These are phyloP conservation scores for Taenioides sp. DNA, from an alignment of 2,797 vertebrate species.

Conservation along the genomic window DNA sequence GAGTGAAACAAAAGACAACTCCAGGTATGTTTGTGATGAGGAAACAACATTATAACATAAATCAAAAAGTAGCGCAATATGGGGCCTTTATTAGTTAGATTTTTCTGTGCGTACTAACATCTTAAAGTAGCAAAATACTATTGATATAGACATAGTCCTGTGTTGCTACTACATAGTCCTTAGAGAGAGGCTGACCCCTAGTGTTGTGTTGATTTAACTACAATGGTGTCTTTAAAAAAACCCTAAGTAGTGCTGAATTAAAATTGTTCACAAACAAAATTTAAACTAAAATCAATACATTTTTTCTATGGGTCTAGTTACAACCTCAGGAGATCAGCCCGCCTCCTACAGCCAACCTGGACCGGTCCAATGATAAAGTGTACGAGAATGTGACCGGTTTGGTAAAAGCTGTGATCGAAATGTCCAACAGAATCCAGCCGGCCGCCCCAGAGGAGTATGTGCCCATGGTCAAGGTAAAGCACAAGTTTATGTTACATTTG, in stretches of 20 bases:
- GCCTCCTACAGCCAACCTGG: slow-evolving; percentile 95
- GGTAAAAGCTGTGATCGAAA: slow-evolving; percentile 97
- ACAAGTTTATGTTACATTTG: background rate
- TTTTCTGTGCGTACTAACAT: background rate
- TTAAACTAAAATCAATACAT: background rate
- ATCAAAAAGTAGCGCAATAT: too few relatives aligned
- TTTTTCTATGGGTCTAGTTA: slow-evolving; percentile 72
- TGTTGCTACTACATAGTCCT: background rate
- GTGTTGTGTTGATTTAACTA: slow-evolving; percentile 46
- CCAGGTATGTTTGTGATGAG: too few relatives aligned
- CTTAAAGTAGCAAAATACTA: background rate
- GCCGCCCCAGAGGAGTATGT: slow-evolving; percentile 96
- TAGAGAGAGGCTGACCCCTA: slow-evolving; percentile 49
- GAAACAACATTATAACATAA: too few relatives aligned
- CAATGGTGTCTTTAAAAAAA: slow-evolving; percentile 8
- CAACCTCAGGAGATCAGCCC: slow-evolving; percentile 98
- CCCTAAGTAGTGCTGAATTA: background rate
- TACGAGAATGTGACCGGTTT: slow-evolving; percentile 97
- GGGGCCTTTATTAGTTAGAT: too few relatives aligned
- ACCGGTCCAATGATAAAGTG: slow-evolving; percentile 96
- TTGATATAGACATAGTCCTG: background rate
- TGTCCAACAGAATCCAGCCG: slow-evolving; percentile 97
- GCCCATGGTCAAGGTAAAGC: slow-evolving; percentile 95
- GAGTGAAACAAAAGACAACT: too few relatives aligned
- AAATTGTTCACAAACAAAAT: background rate